Evolutionary conservation across 2,113 vertebrate genomes (phyloP).

Genomic region (Cardinalis cardinalis): DNA sequence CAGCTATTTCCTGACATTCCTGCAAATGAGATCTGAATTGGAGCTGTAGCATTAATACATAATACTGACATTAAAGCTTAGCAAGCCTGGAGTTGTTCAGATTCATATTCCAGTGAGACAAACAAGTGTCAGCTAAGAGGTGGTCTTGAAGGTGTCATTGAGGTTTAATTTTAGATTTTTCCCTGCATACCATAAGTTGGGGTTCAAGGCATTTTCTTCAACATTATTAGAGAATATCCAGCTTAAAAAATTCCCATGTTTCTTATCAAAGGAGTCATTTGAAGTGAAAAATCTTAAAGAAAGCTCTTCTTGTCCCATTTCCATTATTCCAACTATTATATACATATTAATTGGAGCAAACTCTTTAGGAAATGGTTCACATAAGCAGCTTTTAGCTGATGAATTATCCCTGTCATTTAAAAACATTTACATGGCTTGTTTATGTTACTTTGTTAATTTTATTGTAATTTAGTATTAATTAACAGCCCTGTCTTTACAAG

Average conservation of each 20-base stretch:
- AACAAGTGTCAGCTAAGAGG: neutral
- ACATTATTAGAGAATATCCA: neutral
- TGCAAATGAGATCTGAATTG: neutral
- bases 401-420: neutral
- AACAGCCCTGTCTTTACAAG: neutral
- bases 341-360: neutral
- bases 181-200: neutral
- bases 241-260: neutral
- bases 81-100: neutral
- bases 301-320: neutral
- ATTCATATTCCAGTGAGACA: neutral
- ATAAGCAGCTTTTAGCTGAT: neutral
- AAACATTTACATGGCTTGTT: neutral
- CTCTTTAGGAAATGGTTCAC: neutral
- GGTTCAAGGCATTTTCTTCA: neutral
- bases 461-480: conserved; percentile 43
- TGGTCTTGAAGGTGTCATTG: neutral
- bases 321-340: neutral
- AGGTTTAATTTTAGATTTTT: neutral
- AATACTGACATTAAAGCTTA: neutral
- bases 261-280: neutral
- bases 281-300: neutral
- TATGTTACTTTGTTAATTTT: conserved; percentile 14
- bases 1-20: neutral
- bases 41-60: neutral